Percentiles rank a stretch among this genome's conserved stretches.
phyloP scores from a whole-genome alignment of 2,888 invertebrate species.

The Eupithecia pulchellata region DNA sequence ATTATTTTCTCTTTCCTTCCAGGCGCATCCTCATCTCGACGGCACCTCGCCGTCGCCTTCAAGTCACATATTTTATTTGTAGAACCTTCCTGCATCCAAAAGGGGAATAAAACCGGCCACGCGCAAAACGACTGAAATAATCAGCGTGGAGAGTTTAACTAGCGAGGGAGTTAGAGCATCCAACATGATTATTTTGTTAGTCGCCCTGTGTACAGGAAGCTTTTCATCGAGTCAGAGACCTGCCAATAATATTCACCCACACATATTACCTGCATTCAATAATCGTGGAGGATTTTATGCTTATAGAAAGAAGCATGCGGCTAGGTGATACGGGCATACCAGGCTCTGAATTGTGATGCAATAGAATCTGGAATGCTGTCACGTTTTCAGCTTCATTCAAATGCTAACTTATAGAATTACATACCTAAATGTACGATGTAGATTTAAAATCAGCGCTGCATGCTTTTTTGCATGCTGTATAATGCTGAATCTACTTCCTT shows the following conservation, averaged over 20 bases:
- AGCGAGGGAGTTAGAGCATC: conserved; percentile 39
- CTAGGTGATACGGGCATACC: conserved; percentile 60
- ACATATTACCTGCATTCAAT: conserved; percentile 72
- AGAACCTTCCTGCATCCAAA: conserved; percentile 83
- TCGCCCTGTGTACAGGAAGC: conserved; percentile 63
- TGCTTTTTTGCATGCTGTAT: no score
- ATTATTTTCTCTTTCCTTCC: conserved; percentile 60
- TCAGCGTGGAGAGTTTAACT: conserved; percentile 49
- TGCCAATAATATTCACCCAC: conserved; percentile 83
- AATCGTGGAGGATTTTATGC: conserved; percentile 75
- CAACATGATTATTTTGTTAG: conserved; percentile 45
- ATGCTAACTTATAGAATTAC: conserved; percentile 48
- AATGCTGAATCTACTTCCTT: no score
- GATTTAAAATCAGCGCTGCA: no score
- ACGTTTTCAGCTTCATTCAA: conserved; percentile 55
- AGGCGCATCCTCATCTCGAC: conserved; percentile 79
- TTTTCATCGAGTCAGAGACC: conserved; percentile 72
- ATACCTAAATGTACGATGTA: no score
- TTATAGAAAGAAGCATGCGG: conserved; percentile 61
- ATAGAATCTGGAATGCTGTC: conserved; percentile 62
- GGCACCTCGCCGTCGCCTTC: conserved; percentile 83
- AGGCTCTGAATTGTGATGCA: conserved; percentile 64
- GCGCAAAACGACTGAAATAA: conserved; percentile 60
- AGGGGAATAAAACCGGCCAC: conserved; percentile 73
- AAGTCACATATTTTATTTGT: conserved; percentile 86